Evolutionary conservation across 2,888 invertebrate species (phyloP).

Genomic region (Chelonus formosanus): DNA sequence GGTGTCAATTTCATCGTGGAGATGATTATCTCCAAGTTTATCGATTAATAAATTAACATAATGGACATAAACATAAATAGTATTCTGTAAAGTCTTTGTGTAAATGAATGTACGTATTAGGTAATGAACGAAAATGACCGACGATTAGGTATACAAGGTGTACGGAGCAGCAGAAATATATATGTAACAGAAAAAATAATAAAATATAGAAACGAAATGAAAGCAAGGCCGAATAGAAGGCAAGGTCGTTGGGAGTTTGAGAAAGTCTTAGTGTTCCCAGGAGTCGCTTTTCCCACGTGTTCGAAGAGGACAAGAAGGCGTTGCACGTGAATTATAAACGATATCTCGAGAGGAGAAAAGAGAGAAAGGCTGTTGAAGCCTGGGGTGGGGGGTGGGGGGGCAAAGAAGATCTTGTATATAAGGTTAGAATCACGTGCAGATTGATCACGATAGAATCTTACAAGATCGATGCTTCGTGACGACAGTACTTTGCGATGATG

Average conservation of each 20-base stretch:
- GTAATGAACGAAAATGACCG: too few relatives aligned
- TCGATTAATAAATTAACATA: too few relatives aligned
- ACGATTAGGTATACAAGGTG: too few relatives aligned
- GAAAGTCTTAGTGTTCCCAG: slow-evolving; percentile 29
- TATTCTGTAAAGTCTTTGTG: too few relatives aligned
- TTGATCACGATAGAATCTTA: slow-evolving; percentile 4
- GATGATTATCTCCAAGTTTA: too few relatives aligned
- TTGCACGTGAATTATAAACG: slow-evolving; percentile 25
- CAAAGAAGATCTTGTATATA: too few relatives aligned
- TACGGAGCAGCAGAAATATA: too few relatives aligned
- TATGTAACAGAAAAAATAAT: not conserved
- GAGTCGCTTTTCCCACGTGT: slow-evolving; percentile 30
- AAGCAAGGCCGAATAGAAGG: slow-evolving; percentile 28
- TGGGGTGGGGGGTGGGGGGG: too few relatives aligned
- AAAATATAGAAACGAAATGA: slow-evolving; percentile 19
- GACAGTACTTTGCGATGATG: slow-evolving; percentile 3
- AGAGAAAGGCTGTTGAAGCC: too few relatives aligned
- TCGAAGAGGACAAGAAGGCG: slow-evolving; percentile 16
- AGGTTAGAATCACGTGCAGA: not conserved
- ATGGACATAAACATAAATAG: too few relatives aligned
- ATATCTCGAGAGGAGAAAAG: not conserved
- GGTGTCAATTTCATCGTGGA: too few relatives aligned
- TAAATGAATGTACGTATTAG: too few relatives aligned
- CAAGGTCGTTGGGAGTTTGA: slow-evolving; percentile 28
- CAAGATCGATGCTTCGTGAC: slow-evolving; percentile 14